Evolutionary conservation across 1,140 invertebrate genomes (phyloP).

Genomic region (Micrasema longulum): DNA sequence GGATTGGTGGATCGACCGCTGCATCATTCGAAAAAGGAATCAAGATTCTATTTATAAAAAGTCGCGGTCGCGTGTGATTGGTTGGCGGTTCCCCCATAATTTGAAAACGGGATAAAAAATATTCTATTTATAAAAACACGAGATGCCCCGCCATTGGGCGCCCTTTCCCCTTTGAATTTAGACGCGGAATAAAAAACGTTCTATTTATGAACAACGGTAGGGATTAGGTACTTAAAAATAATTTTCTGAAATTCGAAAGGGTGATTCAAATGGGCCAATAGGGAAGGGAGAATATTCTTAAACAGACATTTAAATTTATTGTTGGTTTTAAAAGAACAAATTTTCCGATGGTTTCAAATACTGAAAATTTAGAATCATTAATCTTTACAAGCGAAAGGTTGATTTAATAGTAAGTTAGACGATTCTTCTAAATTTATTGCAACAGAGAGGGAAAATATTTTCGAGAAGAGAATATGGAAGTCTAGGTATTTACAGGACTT

Average conservation of each 20-base stretch:
- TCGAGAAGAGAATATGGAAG: no score
- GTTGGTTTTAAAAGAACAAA: not conserved
- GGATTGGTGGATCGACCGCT: constrained; percentile 3
- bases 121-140: constrained; percentile 47
- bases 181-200: constrained; percentile 41
- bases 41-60: constrained; percentile 37
- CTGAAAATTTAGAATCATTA: no score
- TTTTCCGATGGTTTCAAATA: no score
- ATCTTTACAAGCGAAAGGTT: no score
- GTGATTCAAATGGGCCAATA: constrained; percentile 12
- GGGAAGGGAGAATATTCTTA: not conserved
- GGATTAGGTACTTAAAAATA: constrained; percentile 15
- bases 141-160: constrained; percentile 17
- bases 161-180: constrained; percentile 38
- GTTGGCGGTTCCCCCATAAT: constrained; percentile 28
- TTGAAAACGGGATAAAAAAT: constrained; percentile 48
- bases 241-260: not conserved
- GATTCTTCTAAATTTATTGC: no score
- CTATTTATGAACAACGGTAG: constrained; percentile 35
- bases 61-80: constrained; percentile 15
- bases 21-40: constrained; percentile 26
- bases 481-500: no score
- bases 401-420: no score
- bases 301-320: constrained; percentile 2
- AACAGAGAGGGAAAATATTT: no score